Evolutionary conservation across 2,113 vertebrate genomes (phyloP), one percentile per base, ranked within the genome.

Genomic region (Naja naja): DNA sequence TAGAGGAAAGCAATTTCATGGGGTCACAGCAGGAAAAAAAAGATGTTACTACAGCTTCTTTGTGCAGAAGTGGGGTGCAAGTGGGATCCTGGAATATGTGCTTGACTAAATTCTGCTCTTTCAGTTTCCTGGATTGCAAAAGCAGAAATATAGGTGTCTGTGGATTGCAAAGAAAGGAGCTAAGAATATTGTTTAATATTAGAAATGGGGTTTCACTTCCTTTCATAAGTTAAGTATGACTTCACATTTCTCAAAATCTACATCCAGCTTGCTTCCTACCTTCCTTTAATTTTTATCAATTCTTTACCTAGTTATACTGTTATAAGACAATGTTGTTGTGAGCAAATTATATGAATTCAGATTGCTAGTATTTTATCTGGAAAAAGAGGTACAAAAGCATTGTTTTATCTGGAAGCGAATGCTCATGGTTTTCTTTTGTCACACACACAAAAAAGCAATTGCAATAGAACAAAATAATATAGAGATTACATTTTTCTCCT

Each of bases 401-500:
- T 87, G 0, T 53, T 74, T 74, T 88, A 34, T 3, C 6, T 94
- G 94, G 47, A 12, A 49, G 10, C 18, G 18, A 22, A 81, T 43
- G 34, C 74, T 81, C 34, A 43, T 39, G 0, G 52, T 94, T 94
- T 47, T 8, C 25, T 90, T 91, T 87, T 9, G 11, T 69, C 22
- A 45, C 69, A 60, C 69, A 60, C 55, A n/a, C 47, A 12, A 20
- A 64, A n/a, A 14, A 34, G 1, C 30, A 0, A 81, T 43, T 0
- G 56, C 25, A 56, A 88, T 10, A 60, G 10, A 2, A 11, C 20
- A 53, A 89, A 93, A 9, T 3, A 16, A 87, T 18, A 60, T 16
- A 25, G 91, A 47, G n/a, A 9, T 53, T 43, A 11, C 34, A 23
- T 20, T 0, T 0, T 0, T 0, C 4, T 22, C 0, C 14, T 0